Evolutionary conservation across 2,888 invertebrate species (phyloP), one percentile per base, ranked within the genome.

Genomic region (Ornithoptera priamus): DNA sequence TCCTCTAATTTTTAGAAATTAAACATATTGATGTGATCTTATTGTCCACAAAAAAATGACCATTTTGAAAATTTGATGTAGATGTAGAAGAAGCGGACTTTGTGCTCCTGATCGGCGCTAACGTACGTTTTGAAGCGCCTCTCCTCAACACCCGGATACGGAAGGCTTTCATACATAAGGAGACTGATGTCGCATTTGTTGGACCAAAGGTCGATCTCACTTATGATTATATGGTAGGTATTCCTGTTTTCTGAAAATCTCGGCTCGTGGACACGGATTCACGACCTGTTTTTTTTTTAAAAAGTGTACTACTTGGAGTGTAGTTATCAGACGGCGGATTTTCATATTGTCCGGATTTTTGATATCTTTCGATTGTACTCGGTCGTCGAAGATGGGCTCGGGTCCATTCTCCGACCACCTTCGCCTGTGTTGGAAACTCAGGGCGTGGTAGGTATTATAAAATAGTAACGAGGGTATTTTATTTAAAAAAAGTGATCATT

Each of bases 61-160:
- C 0, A 17, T 46, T 46, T 42, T 46, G 15, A 46, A 61, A 61
- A n/a, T 22, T 42, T 17, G 6, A 22, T n/a, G 8, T 76, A 95
- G 96, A 96, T 62, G 94, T 99, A 42, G 99, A 99, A 88, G 97
- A 99, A 71, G 97, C 99, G 0, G 99, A 99, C 89, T 94, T 97
- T 69, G 94, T 99, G 24, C 91, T 99, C 0, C 92, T 99, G 66
- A 95, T 99, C 78, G 99, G 99, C 68, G 98, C 99, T 1, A 99
- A 99, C 93, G 97, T 99, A 0, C 95, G 99, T 66, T 98, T 97
- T 86, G 99, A 99, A 91, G 99, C 99, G 58, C 99, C 99, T 0
- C 92, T 99, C 46, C 93, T 99, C 71, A 99, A 99, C 89, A 96
- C 99, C 0, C 95, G 99, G 78, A 95, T 99, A 74, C 95, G 99